Evolutionary conservation across 2,113 vertebrate genomes (phyloP).

Genomic region (Phylloscopus whistleri): DNA sequence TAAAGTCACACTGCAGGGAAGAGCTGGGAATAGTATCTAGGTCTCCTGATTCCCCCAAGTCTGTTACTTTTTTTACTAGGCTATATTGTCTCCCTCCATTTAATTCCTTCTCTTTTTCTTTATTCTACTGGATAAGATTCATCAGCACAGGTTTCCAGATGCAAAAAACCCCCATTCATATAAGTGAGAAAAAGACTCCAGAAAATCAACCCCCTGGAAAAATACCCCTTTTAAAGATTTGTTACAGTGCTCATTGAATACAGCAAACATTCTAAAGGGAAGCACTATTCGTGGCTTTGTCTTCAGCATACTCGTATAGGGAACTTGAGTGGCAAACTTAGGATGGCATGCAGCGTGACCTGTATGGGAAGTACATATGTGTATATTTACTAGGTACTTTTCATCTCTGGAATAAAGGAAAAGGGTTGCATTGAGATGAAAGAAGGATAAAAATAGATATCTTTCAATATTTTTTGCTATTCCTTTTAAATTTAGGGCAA

Average conservation of each 20-base stretch:
- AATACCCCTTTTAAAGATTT: background rate
- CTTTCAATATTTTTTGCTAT: background rate
- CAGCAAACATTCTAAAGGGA: background rate
- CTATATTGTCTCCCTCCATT: background rate
- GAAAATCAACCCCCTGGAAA: background rate
- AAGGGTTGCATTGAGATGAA: background rate
- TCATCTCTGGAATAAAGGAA: background rate
- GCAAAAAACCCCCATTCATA: background rate
- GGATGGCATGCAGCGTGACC: background rate
- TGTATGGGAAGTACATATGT: background rate
- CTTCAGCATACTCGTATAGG: background rate
- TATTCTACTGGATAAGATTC: background rate
- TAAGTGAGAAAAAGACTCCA: background rate
- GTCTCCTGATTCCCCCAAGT: background rate
- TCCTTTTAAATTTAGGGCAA: background rate
- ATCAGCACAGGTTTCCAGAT: background rate
- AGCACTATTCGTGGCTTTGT: background rate
- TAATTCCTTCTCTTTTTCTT: background rate
- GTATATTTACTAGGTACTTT: background rate
- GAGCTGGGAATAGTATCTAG: background rate
- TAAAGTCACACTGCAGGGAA: conserved; percentile 9
- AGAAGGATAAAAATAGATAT: background rate
- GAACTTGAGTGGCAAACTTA: background rate
- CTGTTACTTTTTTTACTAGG: background rate
- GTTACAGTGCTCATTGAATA: background rate